Conservation (phyloP, 2,113 vertebrate genomes). For the Egretta garzetta region DNA sequence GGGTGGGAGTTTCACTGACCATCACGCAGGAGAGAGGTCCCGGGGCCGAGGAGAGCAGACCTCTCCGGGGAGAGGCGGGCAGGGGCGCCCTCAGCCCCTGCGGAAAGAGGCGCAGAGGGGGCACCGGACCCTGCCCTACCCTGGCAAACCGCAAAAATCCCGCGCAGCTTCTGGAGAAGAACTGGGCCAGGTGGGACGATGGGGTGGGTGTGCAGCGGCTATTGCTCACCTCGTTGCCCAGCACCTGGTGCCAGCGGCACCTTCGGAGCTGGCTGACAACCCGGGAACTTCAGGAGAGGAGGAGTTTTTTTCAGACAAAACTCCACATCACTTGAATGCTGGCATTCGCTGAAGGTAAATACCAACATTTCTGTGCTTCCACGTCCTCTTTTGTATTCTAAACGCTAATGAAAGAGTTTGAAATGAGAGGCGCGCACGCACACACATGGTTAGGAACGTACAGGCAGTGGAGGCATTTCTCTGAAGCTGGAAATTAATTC, state of each 20-base stretch:
- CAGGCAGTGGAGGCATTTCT: not conserved
- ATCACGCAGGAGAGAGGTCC: fast-evolving
- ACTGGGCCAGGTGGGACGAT: not conserved
- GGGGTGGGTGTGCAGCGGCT: not conserved
- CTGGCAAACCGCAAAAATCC: not conserved
- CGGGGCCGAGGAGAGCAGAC: not conserved
- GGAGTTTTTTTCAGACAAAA: not conserved
- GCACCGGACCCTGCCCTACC: fast-evolving
- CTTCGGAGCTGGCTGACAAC: not conserved
- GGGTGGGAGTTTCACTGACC: not conserved
- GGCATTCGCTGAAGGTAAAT: not conserved
- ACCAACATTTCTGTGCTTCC: not conserved
- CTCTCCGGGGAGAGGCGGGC: fast-evolving
- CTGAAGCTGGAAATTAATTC: not conserved
- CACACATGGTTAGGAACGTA: not conserved
- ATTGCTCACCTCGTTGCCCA: fast-evolving
- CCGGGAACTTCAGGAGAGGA: fast-evolving
- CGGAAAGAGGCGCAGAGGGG: not conserved
- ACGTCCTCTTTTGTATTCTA: not conserved
- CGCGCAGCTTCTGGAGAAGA: not conserved
- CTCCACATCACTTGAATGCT: not conserved
- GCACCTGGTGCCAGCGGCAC: not conserved
- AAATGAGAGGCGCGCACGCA: not conserved
- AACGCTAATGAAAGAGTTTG: not conserved
- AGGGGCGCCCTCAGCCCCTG: not conserved